Conservation (phyloP, 92 coral and sea anemone genomes). For the Parazoanthus darwini region DNA sequence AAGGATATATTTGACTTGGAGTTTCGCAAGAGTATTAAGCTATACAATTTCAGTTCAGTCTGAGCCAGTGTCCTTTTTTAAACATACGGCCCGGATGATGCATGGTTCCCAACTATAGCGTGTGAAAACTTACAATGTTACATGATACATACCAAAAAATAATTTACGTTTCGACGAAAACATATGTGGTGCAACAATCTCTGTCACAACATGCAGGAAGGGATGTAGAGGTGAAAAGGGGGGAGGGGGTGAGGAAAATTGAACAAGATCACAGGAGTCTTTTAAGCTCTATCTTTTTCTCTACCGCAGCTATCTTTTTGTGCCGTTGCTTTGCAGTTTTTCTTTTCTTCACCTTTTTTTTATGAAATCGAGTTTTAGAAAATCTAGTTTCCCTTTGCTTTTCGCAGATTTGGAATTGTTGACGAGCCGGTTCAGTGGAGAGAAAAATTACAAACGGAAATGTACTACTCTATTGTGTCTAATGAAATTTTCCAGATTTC, state of each 20-base stretch:
- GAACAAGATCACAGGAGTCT: too few relatives aligned
- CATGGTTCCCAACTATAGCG: not conserved
- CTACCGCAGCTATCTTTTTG: too few relatives aligned
- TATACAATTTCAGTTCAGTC: constrained; percentile 3
- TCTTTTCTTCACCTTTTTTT: too few relatives aligned
- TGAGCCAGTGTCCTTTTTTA: not conserved
- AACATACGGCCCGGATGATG: not conserved
- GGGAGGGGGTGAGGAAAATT: too few relatives aligned
- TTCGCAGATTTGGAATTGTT: not conserved
- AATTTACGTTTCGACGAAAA: not conserved
- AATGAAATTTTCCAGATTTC: constrained; percentile 21
- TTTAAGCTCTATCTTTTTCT: too few relatives aligned
- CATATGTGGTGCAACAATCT: too few relatives aligned
- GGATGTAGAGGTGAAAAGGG: too few relatives aligned
- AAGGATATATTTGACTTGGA: not conserved
- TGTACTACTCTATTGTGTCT: not conserved
- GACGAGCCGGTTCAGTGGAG: constrained; percentile 9
- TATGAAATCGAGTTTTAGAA: not conserved
- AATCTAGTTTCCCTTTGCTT: not conserved
- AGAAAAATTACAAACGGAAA: constrained; percentile 26
- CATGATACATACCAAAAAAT: not conserved
- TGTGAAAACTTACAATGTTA: too few relatives aligned
- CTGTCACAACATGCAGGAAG: too few relatives aligned
- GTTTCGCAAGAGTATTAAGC: constrained; percentile 5
- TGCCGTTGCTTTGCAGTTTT: too few relatives aligned